phyloP scores from a whole-genome alignment of 2,113 vertebrate genomes.

The Myrmophylax atrothorax region DNA sequence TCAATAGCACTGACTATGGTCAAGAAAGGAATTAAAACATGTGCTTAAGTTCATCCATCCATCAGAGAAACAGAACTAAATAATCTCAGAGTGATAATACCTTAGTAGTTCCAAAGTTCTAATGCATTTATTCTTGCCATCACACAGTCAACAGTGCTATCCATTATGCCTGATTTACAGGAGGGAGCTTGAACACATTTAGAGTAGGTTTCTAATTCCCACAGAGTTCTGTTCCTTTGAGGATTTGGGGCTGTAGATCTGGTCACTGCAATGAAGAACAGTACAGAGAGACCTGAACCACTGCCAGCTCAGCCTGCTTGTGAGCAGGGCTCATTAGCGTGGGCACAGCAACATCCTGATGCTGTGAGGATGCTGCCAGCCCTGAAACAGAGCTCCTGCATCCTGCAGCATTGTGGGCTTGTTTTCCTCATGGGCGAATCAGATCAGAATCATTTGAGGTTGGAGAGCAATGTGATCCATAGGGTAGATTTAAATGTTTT shows the following conservation, averaged over 20 bases:
- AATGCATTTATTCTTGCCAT: background rate
- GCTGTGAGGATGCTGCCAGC: background rate
- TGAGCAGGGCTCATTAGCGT: background rate
- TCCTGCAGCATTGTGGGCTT: rapidly evolving
- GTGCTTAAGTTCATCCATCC: background rate
- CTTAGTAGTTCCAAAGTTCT: background rate
- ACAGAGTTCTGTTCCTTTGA: background rate
- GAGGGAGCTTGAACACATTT: background rate
- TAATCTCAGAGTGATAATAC: background rate
- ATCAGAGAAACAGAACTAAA: background rate
- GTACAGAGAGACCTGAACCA: background rate
- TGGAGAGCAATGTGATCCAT: rapidly evolving
- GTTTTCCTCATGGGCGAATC: background rate
- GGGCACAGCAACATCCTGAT: background rate
- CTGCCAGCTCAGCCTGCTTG: background rate
- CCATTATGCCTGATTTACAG: background rate
- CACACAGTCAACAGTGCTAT: background rate
- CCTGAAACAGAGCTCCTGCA: background rate
- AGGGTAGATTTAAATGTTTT: background rate
- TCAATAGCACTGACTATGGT: background rate
- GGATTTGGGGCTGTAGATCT: background rate
- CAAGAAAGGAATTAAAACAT: background rate
- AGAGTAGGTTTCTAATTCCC: background rate
- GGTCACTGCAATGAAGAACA: background rate
- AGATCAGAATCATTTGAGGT: background rate